Evolutionary conservation across 2,113 vertebrate genomes (phyloP).

Genomic region (Tupaia tana): DNA sequence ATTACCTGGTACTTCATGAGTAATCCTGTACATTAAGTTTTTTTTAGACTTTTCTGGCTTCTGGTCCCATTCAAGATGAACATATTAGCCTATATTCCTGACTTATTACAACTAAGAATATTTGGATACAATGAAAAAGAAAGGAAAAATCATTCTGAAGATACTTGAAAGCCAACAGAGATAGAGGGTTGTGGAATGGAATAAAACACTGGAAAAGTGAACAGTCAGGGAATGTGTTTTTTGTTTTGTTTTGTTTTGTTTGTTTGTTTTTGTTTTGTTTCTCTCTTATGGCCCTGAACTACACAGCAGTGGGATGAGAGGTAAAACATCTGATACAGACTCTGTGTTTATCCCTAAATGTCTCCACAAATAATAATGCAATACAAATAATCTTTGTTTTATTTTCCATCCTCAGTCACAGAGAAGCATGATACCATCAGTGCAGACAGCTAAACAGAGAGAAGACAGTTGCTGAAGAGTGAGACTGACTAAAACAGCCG

Average conservation of each 20-base stretch:
- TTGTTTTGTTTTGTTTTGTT: background rate
- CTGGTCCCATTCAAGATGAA: background rate
- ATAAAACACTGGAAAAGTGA: background rate
- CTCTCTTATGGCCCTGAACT: background rate
- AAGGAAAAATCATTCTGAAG: background rate
- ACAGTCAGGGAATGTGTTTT: background rate
- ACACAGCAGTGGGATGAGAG: rapidly evolving
- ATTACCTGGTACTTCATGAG: background rate
- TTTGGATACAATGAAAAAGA: background rate
- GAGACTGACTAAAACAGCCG: too few relatives aligned
- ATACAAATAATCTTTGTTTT: background rate
- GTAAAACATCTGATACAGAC: background rate
- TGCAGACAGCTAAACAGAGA: background rate
- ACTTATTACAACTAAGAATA: background rate
- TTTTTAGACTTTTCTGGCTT: background rate
- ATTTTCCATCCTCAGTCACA: background rate
- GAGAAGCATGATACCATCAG: background rate
- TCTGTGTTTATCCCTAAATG: background rate
- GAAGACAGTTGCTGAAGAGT: background rate
- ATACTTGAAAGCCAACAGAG: background rate
- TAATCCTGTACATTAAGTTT: background rate
- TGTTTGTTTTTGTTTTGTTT: background rate
- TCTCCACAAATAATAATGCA: background rate
- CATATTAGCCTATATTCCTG: background rate
- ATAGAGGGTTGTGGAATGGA: background rate